Conservation (phyloP, 2,797 vertebrate species). For the Phrynocephalus forsythii region DNA sequence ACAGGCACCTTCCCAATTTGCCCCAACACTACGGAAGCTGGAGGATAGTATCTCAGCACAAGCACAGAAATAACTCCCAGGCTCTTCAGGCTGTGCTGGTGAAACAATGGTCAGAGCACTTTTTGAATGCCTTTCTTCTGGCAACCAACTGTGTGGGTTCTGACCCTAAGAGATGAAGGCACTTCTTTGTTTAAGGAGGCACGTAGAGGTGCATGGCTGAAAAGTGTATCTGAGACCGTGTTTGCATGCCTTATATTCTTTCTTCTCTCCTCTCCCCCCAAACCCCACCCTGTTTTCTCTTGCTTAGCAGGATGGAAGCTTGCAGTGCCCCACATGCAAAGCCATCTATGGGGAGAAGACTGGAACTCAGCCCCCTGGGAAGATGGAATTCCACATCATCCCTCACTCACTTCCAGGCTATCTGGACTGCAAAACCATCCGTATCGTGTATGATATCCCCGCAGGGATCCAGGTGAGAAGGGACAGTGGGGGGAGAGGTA, state of each 20-base stretch:
- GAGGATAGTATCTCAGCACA: too few relatives aligned
- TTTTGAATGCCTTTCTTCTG: too few relatives aligned
- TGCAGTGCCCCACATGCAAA: slow-evolving; percentile 96
- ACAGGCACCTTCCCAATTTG: too few relatives aligned
- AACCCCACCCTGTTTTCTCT: rapidly evolving
- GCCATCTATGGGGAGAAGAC: slow-evolving; percentile 97
- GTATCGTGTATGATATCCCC: slow-evolving; percentile 96
- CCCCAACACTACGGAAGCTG: too few relatives aligned
- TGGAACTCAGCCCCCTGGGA: slow-evolving; percentile 93
- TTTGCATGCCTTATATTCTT: not conserved
- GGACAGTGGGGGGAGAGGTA: not conserved
- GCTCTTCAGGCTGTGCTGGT: too few relatives aligned
- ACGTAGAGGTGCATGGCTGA: not conserved
- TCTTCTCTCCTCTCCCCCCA: not conserved
- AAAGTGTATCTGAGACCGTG: too few relatives aligned
- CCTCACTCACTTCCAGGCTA: slow-evolving; percentile 93
- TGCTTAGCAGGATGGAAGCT: slow-evolving; percentile 88
- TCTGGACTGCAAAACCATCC: slow-evolving; percentile 90
- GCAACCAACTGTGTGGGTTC: too few relatives aligned
- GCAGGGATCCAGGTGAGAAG: slow-evolving; percentile 90
- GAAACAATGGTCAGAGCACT: too few relatives aligned
- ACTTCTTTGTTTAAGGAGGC: not conserved
- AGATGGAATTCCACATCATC: slow-evolving; percentile 97
- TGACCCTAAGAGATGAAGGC: too few relatives aligned
- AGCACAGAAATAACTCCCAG: too few relatives aligned